phyloP scores from a whole-genome alignment of 2,888 invertebrate genomes.

The Ennomos fuscantarius region DNA sequence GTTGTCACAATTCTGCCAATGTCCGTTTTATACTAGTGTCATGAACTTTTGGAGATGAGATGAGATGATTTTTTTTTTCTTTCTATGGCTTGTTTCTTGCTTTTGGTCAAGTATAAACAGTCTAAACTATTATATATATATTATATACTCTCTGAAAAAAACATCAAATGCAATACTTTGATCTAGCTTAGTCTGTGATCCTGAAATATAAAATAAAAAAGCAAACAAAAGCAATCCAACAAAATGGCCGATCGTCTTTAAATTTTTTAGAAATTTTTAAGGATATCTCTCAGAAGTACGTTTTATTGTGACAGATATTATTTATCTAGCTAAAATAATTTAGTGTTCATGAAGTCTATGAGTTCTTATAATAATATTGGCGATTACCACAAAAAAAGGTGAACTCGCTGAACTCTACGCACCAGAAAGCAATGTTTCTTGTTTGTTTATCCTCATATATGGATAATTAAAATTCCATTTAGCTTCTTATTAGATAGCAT shows the following conservation, averaged over 20 bases:
- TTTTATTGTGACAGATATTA: constrained; percentile 35
- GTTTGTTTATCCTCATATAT: constrained; percentile 52
- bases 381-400: constrained; percentile 8
- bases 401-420: constrained; percentile 19
- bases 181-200: no score
- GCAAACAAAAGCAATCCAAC: constrained; percentile 57
- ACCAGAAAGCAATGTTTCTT: constrained; percentile 43
- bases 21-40: no score
- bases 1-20: no score
- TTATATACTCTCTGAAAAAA: no score
- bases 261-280: constrained; percentile 59
- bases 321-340: constrained; percentile 9
- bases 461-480: constrained; percentile 25
- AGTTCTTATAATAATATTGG: not conserved
- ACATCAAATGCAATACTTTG: no score
- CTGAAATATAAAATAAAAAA: constrained; percentile 35
- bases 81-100: no score
- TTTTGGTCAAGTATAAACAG: no score
- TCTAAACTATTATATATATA: no score
- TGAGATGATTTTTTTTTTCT: no score
- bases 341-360: not conserved
- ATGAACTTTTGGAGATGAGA: no score
- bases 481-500: constrained; percentile 12
- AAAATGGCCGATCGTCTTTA: constrained; percentile 70
- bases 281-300: constrained; percentile 53